Conservation (phyloP, 2,113 vertebrate genomes). For the Platycercus adscitus region DNA sequence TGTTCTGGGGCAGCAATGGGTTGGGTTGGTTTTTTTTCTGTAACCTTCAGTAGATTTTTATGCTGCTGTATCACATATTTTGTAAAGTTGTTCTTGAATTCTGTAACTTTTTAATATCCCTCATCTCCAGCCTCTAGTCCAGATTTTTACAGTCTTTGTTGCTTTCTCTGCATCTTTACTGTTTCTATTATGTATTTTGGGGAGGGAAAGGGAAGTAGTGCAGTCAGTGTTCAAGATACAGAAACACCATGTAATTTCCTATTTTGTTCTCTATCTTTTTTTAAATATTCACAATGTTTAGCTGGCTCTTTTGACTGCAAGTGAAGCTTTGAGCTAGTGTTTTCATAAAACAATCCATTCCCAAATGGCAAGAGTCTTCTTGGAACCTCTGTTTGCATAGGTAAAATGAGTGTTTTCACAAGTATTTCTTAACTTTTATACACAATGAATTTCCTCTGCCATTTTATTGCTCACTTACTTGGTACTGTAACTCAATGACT, state of each 20-base stretch:
- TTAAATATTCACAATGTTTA: neutral
- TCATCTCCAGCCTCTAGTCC: neutral
- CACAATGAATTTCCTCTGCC: neutral
- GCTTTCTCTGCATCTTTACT: neutral
- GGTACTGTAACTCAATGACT: neutral
- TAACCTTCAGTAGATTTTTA: neutral
- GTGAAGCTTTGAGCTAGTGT: neutral
- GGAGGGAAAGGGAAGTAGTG: neutral
- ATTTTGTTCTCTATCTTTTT: neutral
- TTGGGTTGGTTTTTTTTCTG: neutral
- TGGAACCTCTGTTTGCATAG: neutral
- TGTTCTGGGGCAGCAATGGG: neutral
- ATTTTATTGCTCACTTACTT: neutral
- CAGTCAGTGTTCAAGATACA: neutral
- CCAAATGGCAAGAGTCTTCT: neutral
- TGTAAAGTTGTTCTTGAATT: neutral
- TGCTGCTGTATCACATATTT: neutral
- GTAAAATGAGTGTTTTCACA: neutral
- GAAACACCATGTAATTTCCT: neutral
- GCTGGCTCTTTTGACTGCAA: neutral
- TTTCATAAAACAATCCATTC: neutral
- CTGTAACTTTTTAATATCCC: neutral
- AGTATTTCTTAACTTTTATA: neutral
- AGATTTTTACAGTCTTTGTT: neutral
- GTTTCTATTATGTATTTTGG: neutral